A percentile compares a stretch with the other conserved stretches of the same genome.
Conservation (phyloP, 2,797 vertebrate species). For the Sebastes oblongus region DNA sequence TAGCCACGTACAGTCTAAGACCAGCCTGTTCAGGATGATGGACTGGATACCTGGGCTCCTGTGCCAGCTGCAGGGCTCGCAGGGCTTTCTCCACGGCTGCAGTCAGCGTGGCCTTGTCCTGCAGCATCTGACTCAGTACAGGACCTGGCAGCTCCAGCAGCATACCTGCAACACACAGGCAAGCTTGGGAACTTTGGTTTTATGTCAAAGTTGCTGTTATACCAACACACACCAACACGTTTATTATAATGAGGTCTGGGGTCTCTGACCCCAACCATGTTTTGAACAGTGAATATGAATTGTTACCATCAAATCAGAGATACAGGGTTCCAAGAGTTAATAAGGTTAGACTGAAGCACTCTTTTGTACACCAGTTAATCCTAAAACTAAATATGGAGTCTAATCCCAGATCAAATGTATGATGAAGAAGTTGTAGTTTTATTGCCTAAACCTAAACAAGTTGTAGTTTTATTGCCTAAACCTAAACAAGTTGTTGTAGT, state of each 20-base stretch:
- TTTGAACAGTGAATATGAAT: too few relatives aligned
- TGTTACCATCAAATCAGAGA: too few relatives aligned
- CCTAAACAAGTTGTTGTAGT: too few relatives aligned
- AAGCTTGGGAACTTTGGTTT: neutral
- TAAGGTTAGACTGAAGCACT: too few relatives aligned
- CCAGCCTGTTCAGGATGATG: neutral
- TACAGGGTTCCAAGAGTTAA: too few relatives aligned
- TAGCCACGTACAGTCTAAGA: neutral
- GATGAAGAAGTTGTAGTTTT: too few relatives aligned
- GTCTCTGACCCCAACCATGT: too few relatives aligned
- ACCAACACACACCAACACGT: neutral
- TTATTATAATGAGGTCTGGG: neutral
- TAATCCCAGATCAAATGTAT: rapidly evolving
- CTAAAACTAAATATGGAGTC: too few relatives aligned
- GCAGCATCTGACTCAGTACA: constrained; percentile 79
- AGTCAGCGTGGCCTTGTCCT: constrained; percentile 76
- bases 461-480: too few relatives aligned
- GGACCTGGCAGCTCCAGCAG: constrained; percentile 81
- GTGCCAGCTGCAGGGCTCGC: constrained; percentile 66
- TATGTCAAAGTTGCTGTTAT: neutral
- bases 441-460: too few relatives aligned
- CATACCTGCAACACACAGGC: constrained; percentile 78
- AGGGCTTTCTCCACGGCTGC: constrained; percentile 81
- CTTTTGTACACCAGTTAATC: too few relatives aligned
- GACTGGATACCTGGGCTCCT: constrained; percentile 62